Base-by-base conservation (phyloP, 2,113 vertebrate genomes). In the Python bivittatus region DNA sequence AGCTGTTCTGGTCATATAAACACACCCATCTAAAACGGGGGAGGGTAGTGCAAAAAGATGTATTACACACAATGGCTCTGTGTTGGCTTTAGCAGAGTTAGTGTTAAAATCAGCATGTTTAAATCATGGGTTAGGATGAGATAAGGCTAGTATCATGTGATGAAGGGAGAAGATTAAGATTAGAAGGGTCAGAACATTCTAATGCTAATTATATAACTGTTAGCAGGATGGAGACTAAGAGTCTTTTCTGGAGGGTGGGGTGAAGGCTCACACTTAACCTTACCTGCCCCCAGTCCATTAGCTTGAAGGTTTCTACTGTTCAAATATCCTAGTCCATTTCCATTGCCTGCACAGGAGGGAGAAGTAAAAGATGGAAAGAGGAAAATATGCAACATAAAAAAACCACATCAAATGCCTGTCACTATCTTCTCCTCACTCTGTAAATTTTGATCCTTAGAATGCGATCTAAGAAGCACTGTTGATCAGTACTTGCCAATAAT, bases 221-320 rank as follows among this genome's bases (percentile, higher is more conserved):
- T 10, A 33, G 53, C 2, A 48, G n/a, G 79, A 90, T 27, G n/a
- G 52, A 12, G 61, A 72, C 0, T 64, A 7, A 64, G 11, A 17
- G 20, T 38, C 53, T 54, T 48, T 53, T 79, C 6, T 44, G 8
- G 7, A 8, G 29, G 13, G 33, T 48, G 68, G 6, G n/a, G 68
- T 79, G 15, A 17, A n/a, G 17, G 5, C 17, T 54, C 23, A 53
- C 8, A 53, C 38, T 60, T 15, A 54, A 9, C 88, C 64, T 88
- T 92, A 90, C 90, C 91, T 90, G 84, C 64, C 42, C 86, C 91
- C 42, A 90, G 27, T 33, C 91, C 91, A 6, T 92, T 92, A 54
- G 84, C 83, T 60, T 90, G 90, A 22, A 33, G 23, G 4, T 92
- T 88, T 61, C 91, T 68, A 29, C 85, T 79, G 6, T 92, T 94